Conservation (phyloP, 2,797 vertebrate genomes). For the Trematomus bernacchii region DNA sequence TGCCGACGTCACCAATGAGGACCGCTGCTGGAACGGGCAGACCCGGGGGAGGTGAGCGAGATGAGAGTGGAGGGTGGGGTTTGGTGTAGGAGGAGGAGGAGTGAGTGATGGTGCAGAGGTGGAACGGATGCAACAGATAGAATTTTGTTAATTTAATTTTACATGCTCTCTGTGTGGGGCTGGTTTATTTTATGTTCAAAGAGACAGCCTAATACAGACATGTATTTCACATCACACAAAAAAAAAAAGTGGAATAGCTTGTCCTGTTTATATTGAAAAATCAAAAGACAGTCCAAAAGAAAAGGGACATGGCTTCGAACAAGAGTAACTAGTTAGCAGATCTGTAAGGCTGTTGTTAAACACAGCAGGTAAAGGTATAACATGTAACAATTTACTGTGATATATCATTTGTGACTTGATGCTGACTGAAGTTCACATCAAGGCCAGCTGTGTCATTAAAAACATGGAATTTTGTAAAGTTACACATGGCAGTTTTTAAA, state of each 20-base stretch:
- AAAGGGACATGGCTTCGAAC: too few species aligned
- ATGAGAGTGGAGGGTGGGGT: slow-evolving; percentile 33
- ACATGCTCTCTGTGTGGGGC: slow-evolving; percentile 53
- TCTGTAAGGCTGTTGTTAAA: slow-evolving; percentile 10
- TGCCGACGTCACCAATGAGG: slow-evolving; percentile 88
- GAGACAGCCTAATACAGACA: slow-evolving; percentile 9
- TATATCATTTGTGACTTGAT: not conserved
- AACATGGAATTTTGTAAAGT: too few species aligned
- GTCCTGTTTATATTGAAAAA: too few species aligned
- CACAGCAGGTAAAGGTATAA: not conserved
- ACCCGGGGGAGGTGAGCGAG: slow-evolving; percentile 88
- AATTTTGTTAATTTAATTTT: slow-evolving; percentile 64
- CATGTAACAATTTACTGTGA: too few species aligned
- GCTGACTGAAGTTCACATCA: too few species aligned
- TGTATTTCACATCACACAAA: not conserved
- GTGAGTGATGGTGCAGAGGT: slow-evolving; percentile 48
- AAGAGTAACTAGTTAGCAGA: too few species aligned
- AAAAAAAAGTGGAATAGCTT: too few species aligned
- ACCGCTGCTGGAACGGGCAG: slow-evolving; percentile 92
- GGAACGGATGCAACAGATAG: slow-evolving; percentile 57
- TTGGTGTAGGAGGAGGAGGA: slow-evolving; percentile 2
- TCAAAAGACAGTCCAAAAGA: too few species aligned
- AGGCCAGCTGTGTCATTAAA: too few species aligned
- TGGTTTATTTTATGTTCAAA: slow-evolving; percentile 39
- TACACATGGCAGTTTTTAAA: too few species aligned